These are phyloP conservation scores for Parazoanthus atlanticus DNA, from an alignment of 92 coral and sea anemone species.

Conservation along the genomic window DNA sequence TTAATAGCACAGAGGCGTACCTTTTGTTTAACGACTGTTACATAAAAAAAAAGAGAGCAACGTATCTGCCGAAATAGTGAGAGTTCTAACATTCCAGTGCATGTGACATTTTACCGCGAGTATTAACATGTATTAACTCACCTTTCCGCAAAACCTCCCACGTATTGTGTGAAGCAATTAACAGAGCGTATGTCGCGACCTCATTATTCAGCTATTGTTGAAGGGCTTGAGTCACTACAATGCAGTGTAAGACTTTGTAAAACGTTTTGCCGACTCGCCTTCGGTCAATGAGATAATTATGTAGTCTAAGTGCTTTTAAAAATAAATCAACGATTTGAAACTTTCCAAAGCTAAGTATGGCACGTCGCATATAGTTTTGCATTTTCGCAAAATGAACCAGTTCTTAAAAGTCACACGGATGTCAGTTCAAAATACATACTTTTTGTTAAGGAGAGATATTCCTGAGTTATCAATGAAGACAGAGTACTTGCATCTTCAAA, in stretches of 20 bases:
- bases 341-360: neutral
- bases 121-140: too few species aligned
- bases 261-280: neutral
- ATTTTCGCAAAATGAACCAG: neutral
- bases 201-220: too few species aligned
- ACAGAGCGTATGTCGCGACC: neutral
- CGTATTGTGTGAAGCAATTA: neutral
- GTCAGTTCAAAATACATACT: neutral
- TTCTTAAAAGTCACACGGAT: neutral
- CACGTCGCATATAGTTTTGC: neutral
- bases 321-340: too few species aligned
- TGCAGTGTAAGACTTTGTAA: neutral
- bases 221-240: neutral
- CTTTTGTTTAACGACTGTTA: too few species aligned
- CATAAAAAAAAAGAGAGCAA: neutral
- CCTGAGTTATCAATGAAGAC: neutral
- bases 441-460: neutral
- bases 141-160: neutral
- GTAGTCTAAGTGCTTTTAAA: neutral
- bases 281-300: too few species aligned
- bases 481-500: too few species aligned
- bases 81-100: neutral
- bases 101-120: too few species aligned
- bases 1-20: too few species aligned
- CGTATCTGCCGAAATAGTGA: too few species aligned